Conservation (phyloP, 2,888 invertebrate species). For the Cryptus armator region DNA sequence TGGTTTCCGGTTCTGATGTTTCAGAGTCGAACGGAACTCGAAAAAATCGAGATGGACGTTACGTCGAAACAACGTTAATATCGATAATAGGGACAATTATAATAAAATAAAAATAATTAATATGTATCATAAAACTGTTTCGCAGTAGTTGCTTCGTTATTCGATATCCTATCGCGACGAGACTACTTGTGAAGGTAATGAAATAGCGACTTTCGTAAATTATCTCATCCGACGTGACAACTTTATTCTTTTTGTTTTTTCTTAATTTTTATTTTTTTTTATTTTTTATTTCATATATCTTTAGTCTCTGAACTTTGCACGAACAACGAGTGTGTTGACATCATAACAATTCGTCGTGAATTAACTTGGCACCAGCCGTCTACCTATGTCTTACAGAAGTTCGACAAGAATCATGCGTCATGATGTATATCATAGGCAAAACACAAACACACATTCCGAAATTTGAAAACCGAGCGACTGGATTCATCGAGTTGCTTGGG, state of each 20-base stretch:
- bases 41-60: constrained; percentile 66
- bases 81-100: constrained; percentile 53
- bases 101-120: constrained; percentile 52
- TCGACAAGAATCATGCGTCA: neutral
- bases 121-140: neutral
- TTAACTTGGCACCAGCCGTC: constrained; percentile 12
- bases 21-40: constrained; percentile 67
- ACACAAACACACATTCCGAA: constrained; percentile 4
- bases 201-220: neutral
- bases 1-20: constrained; percentile 18
- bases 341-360: constrained; percentile 23
- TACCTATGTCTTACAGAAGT: constrained; percentile 13
- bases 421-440: constrained; percentile 16
- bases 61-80: constrained; percentile 61
- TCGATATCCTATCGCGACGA: neutral
- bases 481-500: constrained; percentile 28
- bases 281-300: constrained; percentile 16
- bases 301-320: neutral
- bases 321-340: neutral
- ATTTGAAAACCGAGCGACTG: constrained; percentile 3
- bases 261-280: constrained; percentile 12
- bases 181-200: neutral
- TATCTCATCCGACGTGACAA: constrained; percentile 14
- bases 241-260: constrained; percentile 23
- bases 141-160: too few relatives aligned